Conservation (phyloP, 2,888 invertebrate genomes). For the Cephus sareptanus region DNA sequence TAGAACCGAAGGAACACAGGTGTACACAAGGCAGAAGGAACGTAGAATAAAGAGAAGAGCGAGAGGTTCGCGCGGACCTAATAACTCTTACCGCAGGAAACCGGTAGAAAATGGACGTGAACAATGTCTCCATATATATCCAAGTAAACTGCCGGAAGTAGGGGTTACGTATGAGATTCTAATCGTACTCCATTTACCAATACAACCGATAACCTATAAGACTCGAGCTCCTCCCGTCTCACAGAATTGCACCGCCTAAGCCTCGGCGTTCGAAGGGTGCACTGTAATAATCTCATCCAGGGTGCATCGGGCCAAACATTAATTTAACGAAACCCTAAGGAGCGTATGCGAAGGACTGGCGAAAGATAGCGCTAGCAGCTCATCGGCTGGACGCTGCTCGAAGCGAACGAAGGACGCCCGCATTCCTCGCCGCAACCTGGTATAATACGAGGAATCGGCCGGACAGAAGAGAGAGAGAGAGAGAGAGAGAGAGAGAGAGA, state of each 20-base stretch:
- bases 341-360: constrained; percentile 48
- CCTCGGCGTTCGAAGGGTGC: not conserved
- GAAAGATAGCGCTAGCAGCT: constrained; percentile 44
- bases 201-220: not conserved
- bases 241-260: too few relatives aligned
- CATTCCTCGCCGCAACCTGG: constrained; percentile 64
- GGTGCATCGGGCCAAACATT: constrained; percentile 19
- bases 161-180: not conserved
- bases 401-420: constrained; percentile 65
- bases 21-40: not conserved
- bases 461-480: constrained; percentile 25
- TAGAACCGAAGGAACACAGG: not conserved
- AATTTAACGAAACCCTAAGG: constrained; percentile 47
- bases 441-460: constrained; percentile 65
- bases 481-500: constrained; percentile 16
- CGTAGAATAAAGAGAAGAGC: not conserved
- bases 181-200: not conserved
- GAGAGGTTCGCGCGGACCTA: not conserved
- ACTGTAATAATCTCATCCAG: not conserved
- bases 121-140: not conserved
- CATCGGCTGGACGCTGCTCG: constrained; percentile 56
- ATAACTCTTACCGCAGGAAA: not conserved
- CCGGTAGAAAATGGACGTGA: not conserved
- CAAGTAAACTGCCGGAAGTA: not conserved
- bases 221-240: not conserved